Percentiles rank a stretch among this genome's conserved stretches.
phyloP scores from a whole-genome alignment of 2,797 vertebrate species.

The Clarias platycephalus region DNA sequence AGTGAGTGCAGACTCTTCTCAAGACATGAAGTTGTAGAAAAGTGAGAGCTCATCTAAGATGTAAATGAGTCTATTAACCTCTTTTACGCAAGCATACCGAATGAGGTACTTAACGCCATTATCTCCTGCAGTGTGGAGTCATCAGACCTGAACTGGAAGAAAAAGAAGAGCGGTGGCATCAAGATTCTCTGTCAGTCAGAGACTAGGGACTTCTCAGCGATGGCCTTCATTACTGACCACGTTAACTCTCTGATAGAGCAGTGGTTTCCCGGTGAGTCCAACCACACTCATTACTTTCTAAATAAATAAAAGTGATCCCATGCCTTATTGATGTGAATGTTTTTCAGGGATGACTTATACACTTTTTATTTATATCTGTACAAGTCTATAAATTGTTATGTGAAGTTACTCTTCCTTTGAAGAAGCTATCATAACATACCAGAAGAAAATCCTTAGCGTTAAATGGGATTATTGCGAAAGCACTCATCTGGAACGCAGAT shows the following conservation, averaged over 20 bases:
- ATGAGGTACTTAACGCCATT: not conserved
- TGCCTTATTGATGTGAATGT: not conserved
- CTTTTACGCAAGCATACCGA: too few relatives aligned
- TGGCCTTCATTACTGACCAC: slow-evolving; percentile 97
- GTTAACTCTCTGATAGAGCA: slow-evolving; percentile 94
- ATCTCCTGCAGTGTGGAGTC: slow-evolving; percentile 84
- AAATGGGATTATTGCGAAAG: not conserved
- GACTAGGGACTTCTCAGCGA: slow-evolving; percentile 91
- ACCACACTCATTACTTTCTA: not conserved
- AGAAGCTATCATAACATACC: not conserved
- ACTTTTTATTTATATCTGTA: not conserved
- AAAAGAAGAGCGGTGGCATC: slow-evolving; percentile 94
- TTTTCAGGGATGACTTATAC: not conserved
- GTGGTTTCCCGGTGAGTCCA: slow-evolving; percentile 94
- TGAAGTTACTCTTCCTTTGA: not conserved
- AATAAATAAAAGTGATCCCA: not conserved
- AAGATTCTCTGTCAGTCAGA: slow-evolving; percentile 96
- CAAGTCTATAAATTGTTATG: not conserved
- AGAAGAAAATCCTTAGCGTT: not conserved
- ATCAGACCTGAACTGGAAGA: slow-evolving; percentile 93
- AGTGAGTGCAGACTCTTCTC: not conserved
- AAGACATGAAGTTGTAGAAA: not conserved
- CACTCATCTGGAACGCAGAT: not conserved
- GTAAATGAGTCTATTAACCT: not conserved
- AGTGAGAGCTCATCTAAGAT: not conserved